These are phyloP conservation scores for Prenolepis imparis DNA, from an alignment of 2,888 invertebrate genomes.

Conservation along the genomic window DNA sequence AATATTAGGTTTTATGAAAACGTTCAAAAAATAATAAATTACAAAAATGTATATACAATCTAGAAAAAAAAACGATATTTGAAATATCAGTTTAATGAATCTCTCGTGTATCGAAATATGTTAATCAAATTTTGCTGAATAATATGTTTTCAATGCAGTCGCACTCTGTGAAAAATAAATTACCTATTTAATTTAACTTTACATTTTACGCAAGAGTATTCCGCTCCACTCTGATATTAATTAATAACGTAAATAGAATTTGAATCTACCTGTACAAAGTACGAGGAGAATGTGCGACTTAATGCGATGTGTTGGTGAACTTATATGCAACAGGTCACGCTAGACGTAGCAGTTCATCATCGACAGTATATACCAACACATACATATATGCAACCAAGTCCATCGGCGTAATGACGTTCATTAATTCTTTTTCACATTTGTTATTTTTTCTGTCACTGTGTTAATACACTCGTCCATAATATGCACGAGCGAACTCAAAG, in stretches of 20 bases:
- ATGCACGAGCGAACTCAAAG: conserved; percentile 18
- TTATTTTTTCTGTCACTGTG: conserved; percentile 50
- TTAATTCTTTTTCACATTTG: conserved; percentile 67
- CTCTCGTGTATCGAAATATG: background rate
- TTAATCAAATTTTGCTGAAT: background rate
- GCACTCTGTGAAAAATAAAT: background rate
- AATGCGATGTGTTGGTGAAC: conserved; percentile 61
- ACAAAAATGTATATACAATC: background rate
- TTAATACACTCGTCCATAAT: conserved; percentile 32
- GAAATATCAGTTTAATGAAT: background rate
- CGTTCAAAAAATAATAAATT: background rate
- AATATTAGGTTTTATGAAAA: background rate
- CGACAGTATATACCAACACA: conserved; percentile 70
- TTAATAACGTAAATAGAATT: conserved; percentile 49
- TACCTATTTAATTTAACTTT: background rate
- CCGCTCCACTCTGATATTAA: background rate
- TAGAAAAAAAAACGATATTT: background rate
- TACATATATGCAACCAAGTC: conserved; percentile 63
- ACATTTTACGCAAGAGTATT: background rate
- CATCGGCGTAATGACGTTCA: conserved; percentile 67
- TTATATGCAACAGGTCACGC: conserved; percentile 75
- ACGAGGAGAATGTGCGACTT: conserved; percentile 63
- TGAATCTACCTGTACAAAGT: conserved; percentile 57
- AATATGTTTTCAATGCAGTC: background rate
- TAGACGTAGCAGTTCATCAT: conserved; percentile 78